Base-by-base conservation (phyloP, 2,113 vertebrate species). In the Azemiops feae region DNA sequence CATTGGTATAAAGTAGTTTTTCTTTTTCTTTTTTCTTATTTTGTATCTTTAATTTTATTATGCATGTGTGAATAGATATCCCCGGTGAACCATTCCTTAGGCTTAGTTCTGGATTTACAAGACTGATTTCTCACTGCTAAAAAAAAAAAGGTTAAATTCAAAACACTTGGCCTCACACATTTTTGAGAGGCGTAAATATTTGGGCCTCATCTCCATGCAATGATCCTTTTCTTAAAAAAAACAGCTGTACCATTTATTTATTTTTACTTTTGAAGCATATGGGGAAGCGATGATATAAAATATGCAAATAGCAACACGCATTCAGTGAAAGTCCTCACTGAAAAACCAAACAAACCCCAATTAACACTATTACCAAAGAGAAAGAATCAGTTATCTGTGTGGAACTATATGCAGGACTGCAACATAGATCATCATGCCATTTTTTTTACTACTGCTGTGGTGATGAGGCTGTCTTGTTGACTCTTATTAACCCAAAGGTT, bases 401-500 rank as follows among this genome's bases (percentile, higher is more conserved):
- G 20, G 57, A 69, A 54, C 11, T 52, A 47, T 88, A 43, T 25
- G n/a, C 34, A 57, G 74, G 16, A 25, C 74, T 86, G 69, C 57
- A 69, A 57, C 91, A 69, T 69, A 88, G 69, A 88, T 23, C 7
- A 39, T 94, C 89, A 93, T 47, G 1, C 34, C 91, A 9, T 50
- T 50, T 64, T 92, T 95, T 90, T 5, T 86, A 57, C 1, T 10
- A 25, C 39, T 53, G 23, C 25, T 91, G 69, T n/a, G 14, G 30
- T 81, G 34, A 14, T 81, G 3, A 0, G 92, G 93, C 1, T 93
- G 94, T 60, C 9, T 22, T 94, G 45, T 81, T 52, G 89, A 39
- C n/a, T 90, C 47, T 50, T 50, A 50, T 50, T 85, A 45, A 91
- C 92, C 94, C 25, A 93, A 88, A 50, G 50, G 85, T 88, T 85